phyloP scores from a whole-genome alignment of 2,888 invertebrate species.

The Gastracanthus pulcherrimus region DNA sequence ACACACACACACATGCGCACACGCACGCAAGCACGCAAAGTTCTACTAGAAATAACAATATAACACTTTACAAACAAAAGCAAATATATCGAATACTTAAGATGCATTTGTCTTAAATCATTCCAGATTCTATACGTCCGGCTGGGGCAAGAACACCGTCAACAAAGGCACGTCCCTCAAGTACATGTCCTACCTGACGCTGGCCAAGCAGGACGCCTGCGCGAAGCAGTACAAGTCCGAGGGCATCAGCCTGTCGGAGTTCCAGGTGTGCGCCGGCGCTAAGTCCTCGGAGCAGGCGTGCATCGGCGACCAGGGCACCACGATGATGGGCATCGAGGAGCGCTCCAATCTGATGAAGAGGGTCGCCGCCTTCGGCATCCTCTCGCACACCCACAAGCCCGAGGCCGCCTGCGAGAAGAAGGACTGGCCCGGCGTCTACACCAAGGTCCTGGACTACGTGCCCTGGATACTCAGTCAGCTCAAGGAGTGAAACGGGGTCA shows the following conservation, averaged over 20 bases:
- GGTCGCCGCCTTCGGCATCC: slow-evolving; percentile 80
- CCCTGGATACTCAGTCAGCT: slow-evolving; percentile 82
- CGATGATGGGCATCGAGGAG: slow-evolving; percentile 80
- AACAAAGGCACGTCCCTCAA: slow-evolving; percentile 80
- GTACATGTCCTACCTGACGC: slow-evolving; percentile 78
- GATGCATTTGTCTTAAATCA: no score
- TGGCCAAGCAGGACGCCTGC: slow-evolving; percentile 78
- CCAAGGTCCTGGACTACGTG: slow-evolving; percentile 81
- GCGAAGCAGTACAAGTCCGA: slow-evolving; percentile 78
- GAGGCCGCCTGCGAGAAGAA: slow-evolving; percentile 76
- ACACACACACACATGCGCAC: no score
- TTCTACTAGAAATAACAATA: slow-evolving; percentile 30
- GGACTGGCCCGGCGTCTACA: slow-evolving; percentile 83
- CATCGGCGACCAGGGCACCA: slow-evolving; percentile 81
- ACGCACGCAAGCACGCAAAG: no score
- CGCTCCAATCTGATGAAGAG: slow-evolving; percentile 58
- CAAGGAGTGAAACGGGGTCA: no score
- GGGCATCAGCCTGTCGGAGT: slow-evolving; percentile 76
- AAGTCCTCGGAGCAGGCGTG: slow-evolving; percentile 84
- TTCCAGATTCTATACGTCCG: slow-evolving; percentile 80
- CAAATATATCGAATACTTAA: no score
- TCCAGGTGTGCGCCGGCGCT: slow-evolving; percentile 84
- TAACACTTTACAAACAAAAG: no score
- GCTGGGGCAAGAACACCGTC: slow-evolving; percentile 83
- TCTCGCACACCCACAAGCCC: slow-evolving; percentile 81